A percentile compares a stretch with the other conserved stretches of the same genome.
These are phyloP conservation scores for Brachyhypopomus gauderio DNA, from an alignment of 2,113 vertebrate species.

Conservation along the genomic window DNA sequence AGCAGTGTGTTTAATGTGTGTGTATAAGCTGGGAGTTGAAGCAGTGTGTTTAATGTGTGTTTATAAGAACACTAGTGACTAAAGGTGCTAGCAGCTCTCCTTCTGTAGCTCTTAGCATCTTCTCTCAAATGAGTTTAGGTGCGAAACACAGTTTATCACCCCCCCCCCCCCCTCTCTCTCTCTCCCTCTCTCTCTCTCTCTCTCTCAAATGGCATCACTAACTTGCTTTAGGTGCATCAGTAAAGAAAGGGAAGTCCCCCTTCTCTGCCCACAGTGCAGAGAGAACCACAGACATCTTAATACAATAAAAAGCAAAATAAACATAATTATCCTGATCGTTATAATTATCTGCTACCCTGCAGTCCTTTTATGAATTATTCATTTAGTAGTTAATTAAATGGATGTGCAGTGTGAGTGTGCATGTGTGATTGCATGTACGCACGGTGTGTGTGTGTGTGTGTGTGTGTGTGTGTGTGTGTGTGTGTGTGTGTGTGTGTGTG, in stretches of 20 bases:
- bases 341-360: constrained; percentile 80
- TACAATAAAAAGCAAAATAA: constrained; percentile 82
- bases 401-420: constrained; percentile 59
- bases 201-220: background rate
- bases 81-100: background rate
- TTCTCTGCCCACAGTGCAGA: constrained; percentile 63
- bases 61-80: background rate
- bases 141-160: constrained; percentile 2
- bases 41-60: no score
- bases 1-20: no score
- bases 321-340: constrained; percentile 80
- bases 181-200: no score
- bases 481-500: no score
- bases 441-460: constrained; percentile 44
- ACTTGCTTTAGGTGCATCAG: background rate
- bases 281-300: constrained; percentile 78
- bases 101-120: background rate
- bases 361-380: constrained; percentile 78
- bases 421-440: constrained; percentile 49
- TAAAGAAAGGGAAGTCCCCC: constrained; percentile 10
- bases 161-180: no score
- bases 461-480: no score
- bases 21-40: no score
- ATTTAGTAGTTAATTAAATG: constrained; percentile 77
- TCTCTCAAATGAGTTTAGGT: background rate